phyloP scores from a whole-genome alignment of 2,113 vertebrate species.

The Ciconia stormi region DNA sequence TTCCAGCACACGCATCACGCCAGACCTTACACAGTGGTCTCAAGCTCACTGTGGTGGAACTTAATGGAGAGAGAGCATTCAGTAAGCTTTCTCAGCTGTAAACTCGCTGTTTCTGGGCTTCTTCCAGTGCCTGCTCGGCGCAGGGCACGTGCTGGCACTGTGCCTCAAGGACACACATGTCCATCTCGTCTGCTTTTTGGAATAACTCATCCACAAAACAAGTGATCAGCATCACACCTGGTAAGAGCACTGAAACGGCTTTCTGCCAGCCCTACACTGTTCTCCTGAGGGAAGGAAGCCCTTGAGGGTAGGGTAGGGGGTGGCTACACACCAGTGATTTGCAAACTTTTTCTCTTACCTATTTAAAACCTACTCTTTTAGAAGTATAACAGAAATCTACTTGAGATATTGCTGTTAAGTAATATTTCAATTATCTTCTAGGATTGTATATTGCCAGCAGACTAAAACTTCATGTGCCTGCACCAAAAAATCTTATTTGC shows the following conservation, averaged over 20 bases:
- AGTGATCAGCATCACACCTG: neutral
- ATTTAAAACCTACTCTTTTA: neutral
- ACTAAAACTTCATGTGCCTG: neutral
- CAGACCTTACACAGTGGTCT: no score
- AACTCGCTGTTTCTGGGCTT: neutral
- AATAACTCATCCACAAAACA: neutral
- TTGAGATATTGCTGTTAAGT: neutral
- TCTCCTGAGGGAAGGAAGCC: neutral
- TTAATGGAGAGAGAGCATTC: neutral
- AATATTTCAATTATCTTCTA: neutral
- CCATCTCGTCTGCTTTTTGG: neutral
- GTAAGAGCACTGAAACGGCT: neutral
- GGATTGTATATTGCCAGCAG: neutral
- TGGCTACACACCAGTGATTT: neutral
- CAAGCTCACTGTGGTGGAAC: no score
- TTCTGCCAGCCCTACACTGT: neutral
- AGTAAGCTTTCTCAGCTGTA: neutral
- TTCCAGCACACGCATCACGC: fast-evolving
- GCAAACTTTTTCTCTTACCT: neutral
- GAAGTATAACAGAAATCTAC: neutral
- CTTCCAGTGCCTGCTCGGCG: neutral
- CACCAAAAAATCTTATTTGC: neutral
- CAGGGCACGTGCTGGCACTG: no score
- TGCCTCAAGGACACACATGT: neutral
- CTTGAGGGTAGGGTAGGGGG: no score